Conservation (phyloP, 1,140 invertebrate species). For the Babylonia areolata region DNA sequence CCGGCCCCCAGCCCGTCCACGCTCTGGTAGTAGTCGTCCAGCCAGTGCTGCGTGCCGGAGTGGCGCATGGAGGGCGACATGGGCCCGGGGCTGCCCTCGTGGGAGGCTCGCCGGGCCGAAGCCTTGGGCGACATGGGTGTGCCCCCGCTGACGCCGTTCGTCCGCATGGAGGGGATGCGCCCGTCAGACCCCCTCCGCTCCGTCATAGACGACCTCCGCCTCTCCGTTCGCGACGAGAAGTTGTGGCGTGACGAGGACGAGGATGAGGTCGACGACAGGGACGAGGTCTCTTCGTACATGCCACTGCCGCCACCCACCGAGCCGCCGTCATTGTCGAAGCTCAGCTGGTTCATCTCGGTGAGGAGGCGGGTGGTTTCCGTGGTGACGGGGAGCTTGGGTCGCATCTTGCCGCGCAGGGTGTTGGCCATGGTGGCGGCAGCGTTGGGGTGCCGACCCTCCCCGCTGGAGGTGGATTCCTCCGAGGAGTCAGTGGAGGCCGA, state of each 20-base stretch:
- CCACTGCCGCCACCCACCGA: constrained; percentile 50
- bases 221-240: constrained; percentile 42
- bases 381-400: constrained; percentile 68
- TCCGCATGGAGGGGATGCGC: constrained; percentile 16
- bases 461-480: constrained; percentile 71
- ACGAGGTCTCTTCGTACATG: constrained; percentile 60
- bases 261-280: constrained; percentile 52
- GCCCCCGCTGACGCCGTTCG: constrained; percentile 22
- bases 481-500: constrained; percentile 72
- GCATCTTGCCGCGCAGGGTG: constrained; percentile 61
- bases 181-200: constrained; percentile 29
- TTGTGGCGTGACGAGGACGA: constrained; percentile 28
- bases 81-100: constrained; percentile 29
- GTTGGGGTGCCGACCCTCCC: constrained; percentile 59
- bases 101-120: constrained; percentile 30
- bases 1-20: no score
- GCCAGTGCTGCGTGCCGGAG: constrained; percentile 35
- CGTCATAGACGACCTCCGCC: constrained; percentile 36
- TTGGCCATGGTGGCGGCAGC: constrained; percentile 48
- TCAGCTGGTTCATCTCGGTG: constrained; percentile 68
- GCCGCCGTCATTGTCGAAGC: constrained; percentile 55
- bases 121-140: constrained; percentile 39
- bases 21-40: constrained; percentile 22
- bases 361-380: constrained; percentile 71
- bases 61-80: constrained; percentile 41